A percentile compares a stretch with the other conserved stretches of the same genome.
These are phyloP conservation scores for Poeciliopsis turrubarensis DNA, from an alignment of 2,113 vertebrate genomes.

Conservation along the genomic window DNA sequence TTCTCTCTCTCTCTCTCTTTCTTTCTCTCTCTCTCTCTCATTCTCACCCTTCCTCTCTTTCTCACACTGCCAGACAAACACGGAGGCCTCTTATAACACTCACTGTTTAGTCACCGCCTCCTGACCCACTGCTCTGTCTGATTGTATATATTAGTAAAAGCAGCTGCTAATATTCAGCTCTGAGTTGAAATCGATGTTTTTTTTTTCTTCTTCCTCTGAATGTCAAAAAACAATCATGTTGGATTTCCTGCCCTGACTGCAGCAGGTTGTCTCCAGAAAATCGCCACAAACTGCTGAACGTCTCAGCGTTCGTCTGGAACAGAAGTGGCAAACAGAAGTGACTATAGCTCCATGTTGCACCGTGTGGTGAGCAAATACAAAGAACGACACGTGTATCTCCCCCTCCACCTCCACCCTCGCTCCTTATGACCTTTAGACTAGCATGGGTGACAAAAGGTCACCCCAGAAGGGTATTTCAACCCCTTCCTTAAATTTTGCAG, in stretches of 20 bases:
- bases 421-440: slow-evolving; percentile 8
- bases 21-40: background rate
- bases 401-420: background rate
- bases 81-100: background rate
- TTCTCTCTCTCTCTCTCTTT: background rate
- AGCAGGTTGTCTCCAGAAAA: background rate
- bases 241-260: background rate
- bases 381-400: background rate
- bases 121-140: background rate
- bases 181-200: background rate
- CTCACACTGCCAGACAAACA: background rate
- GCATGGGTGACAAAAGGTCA: slow-evolving; percentile 27
- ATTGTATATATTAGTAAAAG: background rate
- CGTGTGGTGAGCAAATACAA: background rate
- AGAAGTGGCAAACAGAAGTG: background rate
- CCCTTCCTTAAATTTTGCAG: slow-evolving; percentile 8
- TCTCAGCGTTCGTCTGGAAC: background rate
- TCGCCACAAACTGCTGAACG: background rate
- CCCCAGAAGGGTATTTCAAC: slow-evolving; percentile 8
- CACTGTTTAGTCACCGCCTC: background rate
- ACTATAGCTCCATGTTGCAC: slow-evolving; percentile 15
- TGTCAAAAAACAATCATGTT: background rate
- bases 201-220: background rate
- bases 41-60: background rate
- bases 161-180: background rate